Evolutionary conservation across 2,113 vertebrate species (phyloP).

Genomic region (Mesembrinibis cayennensis): DNA sequence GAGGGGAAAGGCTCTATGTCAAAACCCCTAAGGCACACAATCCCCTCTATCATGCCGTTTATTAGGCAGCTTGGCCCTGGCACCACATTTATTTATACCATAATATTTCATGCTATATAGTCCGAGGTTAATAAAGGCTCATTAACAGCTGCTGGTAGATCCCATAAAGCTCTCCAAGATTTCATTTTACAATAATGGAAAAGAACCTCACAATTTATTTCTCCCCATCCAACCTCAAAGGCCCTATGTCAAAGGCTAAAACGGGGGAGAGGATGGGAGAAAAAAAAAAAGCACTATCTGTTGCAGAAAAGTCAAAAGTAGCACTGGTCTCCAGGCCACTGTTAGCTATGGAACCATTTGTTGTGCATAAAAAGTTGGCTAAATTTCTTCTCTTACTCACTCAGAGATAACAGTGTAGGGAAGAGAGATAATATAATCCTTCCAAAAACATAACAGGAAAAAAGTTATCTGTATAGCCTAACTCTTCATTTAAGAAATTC

Average conservation of each 20-base stretch:
- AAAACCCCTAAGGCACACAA: background rate
- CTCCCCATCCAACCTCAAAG: constrained; percentile 77
- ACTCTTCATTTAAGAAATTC: background rate
- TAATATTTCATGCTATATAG: constrained; percentile 21
- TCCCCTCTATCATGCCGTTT: background rate
- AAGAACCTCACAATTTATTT: constrained; percentile 66
- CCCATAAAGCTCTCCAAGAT: constrained; percentile 54
- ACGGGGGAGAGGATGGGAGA: constrained; percentile 22
- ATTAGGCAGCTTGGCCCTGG: constrained; percentile 1
- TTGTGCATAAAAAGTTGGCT: background rate
- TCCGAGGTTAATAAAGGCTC: constrained; percentile 73
- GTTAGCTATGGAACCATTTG: background rate
- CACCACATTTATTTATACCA: constrained; percentile 55
- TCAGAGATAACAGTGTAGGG: background rate
- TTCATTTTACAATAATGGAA: constrained; percentile 69
- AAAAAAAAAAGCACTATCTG: background rate
- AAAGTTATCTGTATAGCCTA: background rate
- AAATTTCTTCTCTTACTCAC: background rate
- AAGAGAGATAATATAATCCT: background rate
- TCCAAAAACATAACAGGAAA: background rate
- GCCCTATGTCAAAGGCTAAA: constrained; percentile 73
- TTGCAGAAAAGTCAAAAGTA: constrained; percentile 3
- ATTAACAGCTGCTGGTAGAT: constrained; percentile 62
- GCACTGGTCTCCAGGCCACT: background rate
- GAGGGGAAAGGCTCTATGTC: background rate